These are phyloP conservation scores for Oreotrochilus melanogaster DNA, from an alignment of 2,113 vertebrate species.

Conservation along the genomic window DNA sequence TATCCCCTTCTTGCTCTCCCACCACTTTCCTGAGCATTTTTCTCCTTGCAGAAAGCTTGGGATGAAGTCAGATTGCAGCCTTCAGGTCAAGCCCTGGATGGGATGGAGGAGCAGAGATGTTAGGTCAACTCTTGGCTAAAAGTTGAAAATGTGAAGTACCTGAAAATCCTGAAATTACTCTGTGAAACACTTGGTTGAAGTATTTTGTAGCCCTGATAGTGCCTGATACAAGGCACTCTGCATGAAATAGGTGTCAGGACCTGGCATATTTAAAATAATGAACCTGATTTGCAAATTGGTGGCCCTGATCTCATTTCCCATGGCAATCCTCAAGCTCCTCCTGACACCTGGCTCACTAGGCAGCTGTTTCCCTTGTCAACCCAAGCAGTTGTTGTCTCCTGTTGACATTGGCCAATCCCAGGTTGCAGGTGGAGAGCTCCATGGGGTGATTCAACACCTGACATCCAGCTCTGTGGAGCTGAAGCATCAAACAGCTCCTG, in stretches of 20 bases:
- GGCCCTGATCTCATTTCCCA: neutral
- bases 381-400: neutral
- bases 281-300: neutral
- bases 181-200: neutral
- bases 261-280: neutral
- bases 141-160: too few relatives aligned
- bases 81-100: neutral
- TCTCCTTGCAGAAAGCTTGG: neutral
- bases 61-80: neutral
- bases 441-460: neutral
- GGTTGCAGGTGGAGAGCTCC: neutral
- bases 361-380: neutral
- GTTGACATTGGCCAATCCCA: neutral
- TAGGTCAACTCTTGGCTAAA: neutral
- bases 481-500: neutral
- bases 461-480: neutral
- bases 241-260: neutral
- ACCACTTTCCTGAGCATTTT: fast-evolving
- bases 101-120: neutral
- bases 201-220: fast-evolving
- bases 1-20: neutral
- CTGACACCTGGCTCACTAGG: neutral
- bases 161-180: neutral
- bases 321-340: neutral
- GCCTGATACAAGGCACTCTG: too few relatives aligned